These are phyloP conservation scores for Pogonognathellus flavescens DNA, from an alignment of 1,140 invertebrate genomes.

Conservation along the genomic window DNA sequence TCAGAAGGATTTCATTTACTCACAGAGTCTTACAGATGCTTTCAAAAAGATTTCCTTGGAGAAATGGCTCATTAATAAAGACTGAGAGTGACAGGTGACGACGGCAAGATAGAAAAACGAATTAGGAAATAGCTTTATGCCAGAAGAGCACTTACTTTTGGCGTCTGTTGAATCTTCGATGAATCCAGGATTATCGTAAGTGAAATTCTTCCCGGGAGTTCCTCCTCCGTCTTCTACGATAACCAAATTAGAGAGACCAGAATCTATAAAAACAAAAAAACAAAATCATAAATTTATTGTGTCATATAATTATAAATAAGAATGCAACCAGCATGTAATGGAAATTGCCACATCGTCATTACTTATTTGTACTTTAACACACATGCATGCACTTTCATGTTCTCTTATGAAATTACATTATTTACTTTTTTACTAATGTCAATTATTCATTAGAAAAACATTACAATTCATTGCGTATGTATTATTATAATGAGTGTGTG, in stretches of 20 bases:
- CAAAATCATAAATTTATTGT: neutral
- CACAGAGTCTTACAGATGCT: neutral
- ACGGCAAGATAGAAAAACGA: slow-evolving; percentile 18
- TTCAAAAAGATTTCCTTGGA: neutral
- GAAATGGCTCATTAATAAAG: neutral
- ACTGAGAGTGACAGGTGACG: neutral
- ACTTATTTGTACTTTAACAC: no score
- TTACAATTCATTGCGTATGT: no score
- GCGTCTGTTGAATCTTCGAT: slow-evolving; percentile 57
- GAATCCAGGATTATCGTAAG: slow-evolving; percentile 62
- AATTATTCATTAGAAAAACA: no score
- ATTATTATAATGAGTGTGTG: no score
- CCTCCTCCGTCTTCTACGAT: slow-evolving; percentile 62
- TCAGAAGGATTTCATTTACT: neutral
- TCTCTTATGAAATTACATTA: neutral
- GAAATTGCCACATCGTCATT: neutral
- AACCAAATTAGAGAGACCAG: slow-evolving; percentile 59
- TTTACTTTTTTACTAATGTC: no score
- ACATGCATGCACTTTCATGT: neutral
- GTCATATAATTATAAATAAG: neutral
- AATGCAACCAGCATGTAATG: neutral
- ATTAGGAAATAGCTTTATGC: neutral
- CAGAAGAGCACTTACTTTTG: slow-evolving; percentile 30
- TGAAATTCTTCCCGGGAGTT: slow-evolving; percentile 31
- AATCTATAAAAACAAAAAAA: slow-evolving; percentile 51